phyloP scores from a whole-genome alignment of 2,113 vertebrate genomes.

The Mustela lutreola region DNA sequence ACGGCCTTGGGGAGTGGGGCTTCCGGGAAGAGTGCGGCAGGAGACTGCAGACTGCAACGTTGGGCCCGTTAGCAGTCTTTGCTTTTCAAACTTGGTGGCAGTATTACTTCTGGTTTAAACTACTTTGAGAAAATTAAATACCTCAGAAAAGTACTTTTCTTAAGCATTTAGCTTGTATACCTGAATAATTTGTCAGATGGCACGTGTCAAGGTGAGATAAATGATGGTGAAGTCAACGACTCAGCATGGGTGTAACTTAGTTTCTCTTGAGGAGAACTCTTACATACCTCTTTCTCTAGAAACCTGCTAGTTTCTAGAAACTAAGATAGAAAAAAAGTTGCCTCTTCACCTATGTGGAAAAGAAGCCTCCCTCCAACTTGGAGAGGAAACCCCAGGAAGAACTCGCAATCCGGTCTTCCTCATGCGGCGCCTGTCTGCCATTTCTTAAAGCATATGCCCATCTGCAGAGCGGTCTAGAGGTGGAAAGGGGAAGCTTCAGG shows the following conservation, averaged over 20 bases:
- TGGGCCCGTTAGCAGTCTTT: background rate
- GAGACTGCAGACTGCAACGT: too few relatives aligned
- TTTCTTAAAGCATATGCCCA: background rate
- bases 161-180: background rate
- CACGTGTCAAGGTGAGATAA: background rate
- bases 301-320: background rate
- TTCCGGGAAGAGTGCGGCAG: background rate
- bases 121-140: background rate
- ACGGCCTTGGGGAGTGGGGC: too few relatives aligned
- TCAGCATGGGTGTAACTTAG: too few relatives aligned
- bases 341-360: background rate
- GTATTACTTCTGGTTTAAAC: background rate
- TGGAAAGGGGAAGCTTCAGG: background rate
- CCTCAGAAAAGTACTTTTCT: background rate
- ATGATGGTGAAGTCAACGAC: background rate
- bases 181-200: background rate
- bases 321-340: background rate
- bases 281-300: background rate
- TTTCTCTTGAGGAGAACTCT: background rate
- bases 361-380: background rate
- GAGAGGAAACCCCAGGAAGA: background rate
- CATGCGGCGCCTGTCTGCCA: accelerated
- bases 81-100: background rate
- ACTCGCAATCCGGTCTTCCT: accelerated
- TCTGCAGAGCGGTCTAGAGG: background rate